Percentiles rank a stretch among this genome's conserved stretches.
Evolutionary conservation across 1,140 invertebrate genomes (phyloP).

Genomic region (Bombus waltoni): DNA sequence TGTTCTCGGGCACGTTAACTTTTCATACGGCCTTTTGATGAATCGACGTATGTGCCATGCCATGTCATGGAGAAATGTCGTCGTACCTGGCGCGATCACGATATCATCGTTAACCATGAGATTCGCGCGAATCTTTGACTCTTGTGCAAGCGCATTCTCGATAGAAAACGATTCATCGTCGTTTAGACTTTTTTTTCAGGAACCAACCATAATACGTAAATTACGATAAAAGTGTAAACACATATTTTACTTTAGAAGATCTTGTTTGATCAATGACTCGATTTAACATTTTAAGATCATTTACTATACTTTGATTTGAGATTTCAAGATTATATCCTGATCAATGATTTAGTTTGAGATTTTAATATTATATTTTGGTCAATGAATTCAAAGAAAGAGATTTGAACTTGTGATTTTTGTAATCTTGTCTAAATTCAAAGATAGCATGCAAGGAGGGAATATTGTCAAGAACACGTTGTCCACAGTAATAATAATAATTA

Average conservation of each 20-base stretch:
- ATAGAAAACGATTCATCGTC: background rate
- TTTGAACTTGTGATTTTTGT: background rate
- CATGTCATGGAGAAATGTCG: constrained; percentile 59
- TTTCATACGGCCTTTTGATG: constrained; percentile 71
- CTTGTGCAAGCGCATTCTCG: constrained; percentile 58
- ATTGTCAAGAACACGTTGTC: background rate
- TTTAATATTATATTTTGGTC: background rate
- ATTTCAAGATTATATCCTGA: background rate
- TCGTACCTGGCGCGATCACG: constrained; percentile 26
- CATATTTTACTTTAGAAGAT: background rate
- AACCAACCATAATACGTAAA: background rate
- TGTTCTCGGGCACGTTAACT: constrained; percentile 45
- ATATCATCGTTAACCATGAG: constrained; percentile 32
- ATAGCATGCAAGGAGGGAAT: background rate
- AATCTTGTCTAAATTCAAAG: background rate
- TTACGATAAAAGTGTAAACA: no score
- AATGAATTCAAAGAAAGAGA: background rate
- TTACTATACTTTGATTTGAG: background rate
- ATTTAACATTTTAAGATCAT: background rate
- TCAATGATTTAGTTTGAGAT: background rate
- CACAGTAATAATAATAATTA: constrained; percentile 81
- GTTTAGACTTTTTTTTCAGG: background rate
- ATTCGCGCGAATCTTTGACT: constrained; percentile 43
- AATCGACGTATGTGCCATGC: constrained; percentile 62
- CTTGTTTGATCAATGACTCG: background rate